Conservation (phyloP, 1,140 invertebrate species). For the Neelides sp. region DNA sequence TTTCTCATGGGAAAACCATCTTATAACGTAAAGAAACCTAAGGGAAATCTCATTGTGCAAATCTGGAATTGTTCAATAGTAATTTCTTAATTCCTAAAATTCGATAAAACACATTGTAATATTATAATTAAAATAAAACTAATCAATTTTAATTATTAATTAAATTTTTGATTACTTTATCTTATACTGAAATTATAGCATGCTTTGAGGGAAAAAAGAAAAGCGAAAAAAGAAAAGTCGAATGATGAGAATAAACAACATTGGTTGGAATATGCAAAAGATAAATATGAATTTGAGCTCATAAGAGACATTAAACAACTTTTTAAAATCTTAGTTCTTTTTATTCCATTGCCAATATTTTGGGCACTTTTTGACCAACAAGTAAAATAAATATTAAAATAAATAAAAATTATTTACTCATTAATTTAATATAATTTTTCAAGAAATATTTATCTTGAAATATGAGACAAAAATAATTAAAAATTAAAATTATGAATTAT, state of each 20-base stretch:
- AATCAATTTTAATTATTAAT: neutral
- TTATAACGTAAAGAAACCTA: constrained; percentile 63
- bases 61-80: constrained; percentile 64
- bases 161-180: neutral
- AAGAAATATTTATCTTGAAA: no score
- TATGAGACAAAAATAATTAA: no score
- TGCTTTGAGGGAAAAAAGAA: constrained; percentile 13
- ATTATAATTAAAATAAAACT: neutral
- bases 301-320: constrained; percentile 61
- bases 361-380: constrained; percentile 66
- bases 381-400: no score
- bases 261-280: constrained; percentile 65
- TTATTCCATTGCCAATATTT: constrained; percentile 59
- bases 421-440: no score
- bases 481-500: no score
- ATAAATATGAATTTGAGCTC: constrained; percentile 49
- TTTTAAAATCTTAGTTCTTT: constrained; percentile 59
- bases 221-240: constrained; percentile 31
- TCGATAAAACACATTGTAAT: neutral
- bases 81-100: constrained; percentile 39
- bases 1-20: constrained; percentile 60
- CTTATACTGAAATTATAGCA: no score
- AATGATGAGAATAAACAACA: constrained; percentile 45
- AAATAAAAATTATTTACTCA: no score
- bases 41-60: constrained; percentile 66